Percentiles rank a stretch among this genome's conserved stretches.
These are phyloP conservation scores for Ferrisia virgata DNA, from an alignment of 2,888 invertebrate genomes.

Conservation along the genomic window DNA sequence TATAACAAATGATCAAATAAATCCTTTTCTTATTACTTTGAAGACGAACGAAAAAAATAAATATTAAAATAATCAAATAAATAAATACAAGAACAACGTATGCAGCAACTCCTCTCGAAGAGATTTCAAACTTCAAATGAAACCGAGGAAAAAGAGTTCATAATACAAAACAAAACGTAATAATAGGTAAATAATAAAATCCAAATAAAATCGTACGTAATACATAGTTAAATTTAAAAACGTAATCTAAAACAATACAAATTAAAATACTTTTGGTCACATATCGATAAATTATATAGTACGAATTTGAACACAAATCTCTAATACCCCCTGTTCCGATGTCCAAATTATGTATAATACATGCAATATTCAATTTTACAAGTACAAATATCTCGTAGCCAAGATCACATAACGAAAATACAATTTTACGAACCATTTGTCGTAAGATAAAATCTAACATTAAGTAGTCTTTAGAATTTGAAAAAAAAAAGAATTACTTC, in stretches of 20 bases:
- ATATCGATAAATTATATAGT: neutral
- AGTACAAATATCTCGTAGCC: neutral
- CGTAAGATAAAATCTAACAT: neutral
- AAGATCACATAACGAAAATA: neutral
- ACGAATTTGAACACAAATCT: slow-evolving; percentile 21
- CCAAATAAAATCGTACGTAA: no score
- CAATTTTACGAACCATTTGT: neutral
- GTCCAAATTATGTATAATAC: slow-evolving; percentile 3
- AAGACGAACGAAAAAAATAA: neutral
- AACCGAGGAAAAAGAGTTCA: neutral
- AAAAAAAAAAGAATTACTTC: neutral
- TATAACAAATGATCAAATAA: neutral
- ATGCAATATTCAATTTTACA: neutral
- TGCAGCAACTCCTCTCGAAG: neutral
- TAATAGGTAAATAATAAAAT: neutral
- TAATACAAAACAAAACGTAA: neutral
- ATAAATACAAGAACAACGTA: neutral
- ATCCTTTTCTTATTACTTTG: neutral
- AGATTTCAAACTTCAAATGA: neutral
- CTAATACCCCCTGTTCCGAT: neutral
- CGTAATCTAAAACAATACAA: neutral
- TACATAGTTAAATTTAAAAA: neutral
- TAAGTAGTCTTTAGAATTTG: neutral
- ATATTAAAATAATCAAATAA: neutral
- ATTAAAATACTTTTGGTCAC: slow-evolving; percentile 19